Conservation (phyloP, 2,797 vertebrate species). For the Pelobates cultripes region DNA sequence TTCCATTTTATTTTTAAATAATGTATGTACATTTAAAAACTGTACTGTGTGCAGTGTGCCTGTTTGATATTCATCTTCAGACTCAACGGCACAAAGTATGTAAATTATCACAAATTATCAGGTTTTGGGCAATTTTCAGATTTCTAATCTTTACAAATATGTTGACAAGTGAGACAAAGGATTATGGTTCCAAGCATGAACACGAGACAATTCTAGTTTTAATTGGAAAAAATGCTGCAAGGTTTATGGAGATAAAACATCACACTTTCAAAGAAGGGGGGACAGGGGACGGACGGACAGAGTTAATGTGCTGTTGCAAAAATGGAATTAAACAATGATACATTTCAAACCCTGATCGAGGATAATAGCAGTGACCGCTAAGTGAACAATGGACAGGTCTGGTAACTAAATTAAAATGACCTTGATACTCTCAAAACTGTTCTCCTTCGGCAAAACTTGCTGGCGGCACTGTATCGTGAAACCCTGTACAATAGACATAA, state of each 20-base stretch:
- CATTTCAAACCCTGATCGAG: background rate
- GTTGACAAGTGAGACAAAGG: background rate
- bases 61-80: too few relatives aligned
- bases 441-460: background rate
- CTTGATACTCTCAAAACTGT: background rate
- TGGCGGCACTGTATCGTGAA: background rate
- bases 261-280: slow-evolving; percentile 9
- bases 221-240: background rate
- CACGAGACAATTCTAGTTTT: background rate
- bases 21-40: too few relatives aligned
- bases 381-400: background rate
- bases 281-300: background rate
- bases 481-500: too few relatives aligned
- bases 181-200: background rate
- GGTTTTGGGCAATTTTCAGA: background rate
- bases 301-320: slow-evolving; percentile 29
- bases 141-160: background rate
- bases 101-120: background rate
- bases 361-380: background rate
- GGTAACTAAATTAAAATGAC: background rate
- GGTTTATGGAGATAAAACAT: slow-evolving; percentile 13
- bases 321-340: slow-evolving; percentile 6
- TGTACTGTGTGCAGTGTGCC: too few relatives aligned
- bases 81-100: too few relatives aligned
- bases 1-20: too few relatives aligned